These are phyloP conservation scores for Limanda limanda DNA, from an alignment of 2,113 vertebrate genomes.

Conservation along the genomic window DNA sequence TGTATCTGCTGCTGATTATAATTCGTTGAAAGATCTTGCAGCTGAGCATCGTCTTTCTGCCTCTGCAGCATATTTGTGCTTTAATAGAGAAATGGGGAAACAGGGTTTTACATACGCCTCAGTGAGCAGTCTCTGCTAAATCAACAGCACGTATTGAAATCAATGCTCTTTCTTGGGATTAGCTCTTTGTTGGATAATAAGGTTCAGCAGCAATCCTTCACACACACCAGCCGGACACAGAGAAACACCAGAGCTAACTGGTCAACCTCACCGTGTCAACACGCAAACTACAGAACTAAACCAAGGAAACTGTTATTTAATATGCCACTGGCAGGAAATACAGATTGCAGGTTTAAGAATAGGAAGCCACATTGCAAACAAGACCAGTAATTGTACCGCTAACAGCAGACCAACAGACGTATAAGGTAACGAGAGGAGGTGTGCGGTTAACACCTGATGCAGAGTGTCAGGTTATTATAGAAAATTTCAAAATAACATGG, in stretches of 20 bases:
- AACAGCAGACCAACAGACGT: too few relatives aligned
- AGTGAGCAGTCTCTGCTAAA: slow-evolving; percentile 10
- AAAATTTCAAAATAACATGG: too few relatives aligned
- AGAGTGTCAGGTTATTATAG: too few relatives aligned
- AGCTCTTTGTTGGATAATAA: slow-evolving; percentile 36
- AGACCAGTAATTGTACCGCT: neutral
- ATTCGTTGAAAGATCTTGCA: neutral
- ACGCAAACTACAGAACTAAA: neutral
- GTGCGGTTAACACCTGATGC: too few relatives aligned
- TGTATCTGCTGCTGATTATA: slow-evolving; percentile 7
- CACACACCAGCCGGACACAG: neutral
- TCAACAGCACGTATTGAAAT: neutral
- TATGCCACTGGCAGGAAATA: neutral
- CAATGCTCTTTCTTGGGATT: slow-evolving; percentile 22
- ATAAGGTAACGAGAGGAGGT: too few relatives aligned
- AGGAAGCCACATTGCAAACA: neutral
- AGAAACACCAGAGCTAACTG: neutral
- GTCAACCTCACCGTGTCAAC: neutral
- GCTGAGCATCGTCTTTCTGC: neutral
- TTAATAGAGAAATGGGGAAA: neutral
- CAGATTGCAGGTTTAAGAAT: neutral
- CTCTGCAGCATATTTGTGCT: neutral
- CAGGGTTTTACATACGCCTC: neutral
- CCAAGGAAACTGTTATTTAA: neutral
- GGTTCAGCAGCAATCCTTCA: slow-evolving; percentile 9